These are phyloP conservation scores for Cotesia chilonis DNA, from an alignment of 1,140 invertebrate species.

Conservation along the genomic window DNA sequence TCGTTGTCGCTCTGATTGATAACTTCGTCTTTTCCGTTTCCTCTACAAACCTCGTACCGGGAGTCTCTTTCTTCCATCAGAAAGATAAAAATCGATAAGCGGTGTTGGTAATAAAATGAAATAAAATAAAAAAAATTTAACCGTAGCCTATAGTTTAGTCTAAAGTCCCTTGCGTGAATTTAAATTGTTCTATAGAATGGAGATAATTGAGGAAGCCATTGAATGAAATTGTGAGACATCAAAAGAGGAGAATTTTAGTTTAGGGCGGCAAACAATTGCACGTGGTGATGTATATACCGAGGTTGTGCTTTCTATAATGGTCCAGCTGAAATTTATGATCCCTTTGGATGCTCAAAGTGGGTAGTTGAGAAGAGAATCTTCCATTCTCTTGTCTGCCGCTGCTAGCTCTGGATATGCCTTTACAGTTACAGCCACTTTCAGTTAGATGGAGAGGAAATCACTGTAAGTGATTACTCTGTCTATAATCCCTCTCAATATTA, in stretches of 20 bases:
- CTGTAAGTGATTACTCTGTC: conserved; percentile 41
- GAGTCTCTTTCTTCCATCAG: background rate
- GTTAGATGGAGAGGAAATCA: conserved; percentile 32
- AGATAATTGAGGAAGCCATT: conserved; percentile 21
- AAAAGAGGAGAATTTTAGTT: conserved; percentile 14
- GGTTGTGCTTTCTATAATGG: conserved; percentile 28
- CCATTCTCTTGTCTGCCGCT: background rate
- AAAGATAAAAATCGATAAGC: conserved; percentile 1
- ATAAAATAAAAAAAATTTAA: background rate
- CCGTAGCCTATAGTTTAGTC: background rate
- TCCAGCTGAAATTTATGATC: conserved; percentile 30
- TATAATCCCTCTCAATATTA: conserved; percentile 18
- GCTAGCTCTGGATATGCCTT: background rate
- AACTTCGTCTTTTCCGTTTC: conserved; percentile 35
- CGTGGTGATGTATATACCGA: conserved; percentile 1
- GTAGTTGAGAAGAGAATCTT: background rate
- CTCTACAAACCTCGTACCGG: background rate
- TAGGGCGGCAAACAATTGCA: conserved; percentile 28
- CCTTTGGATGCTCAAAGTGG: conserved; percentile 14
- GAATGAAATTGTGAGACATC: conserved; percentile 13
- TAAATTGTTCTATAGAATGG: conserved; percentile 15
- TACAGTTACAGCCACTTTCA: conserved; percentile 34
- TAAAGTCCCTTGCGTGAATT: background rate
- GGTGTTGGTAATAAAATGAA: too few species aligned
- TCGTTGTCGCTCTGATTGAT: conserved; percentile 52